Evolutionary conservation across 37 sponge, comb jelly and placozoan genomes (phyloP), one percentile per base, ranked within the genome.

Genomic region (Chondrosia reniformis): DNA sequence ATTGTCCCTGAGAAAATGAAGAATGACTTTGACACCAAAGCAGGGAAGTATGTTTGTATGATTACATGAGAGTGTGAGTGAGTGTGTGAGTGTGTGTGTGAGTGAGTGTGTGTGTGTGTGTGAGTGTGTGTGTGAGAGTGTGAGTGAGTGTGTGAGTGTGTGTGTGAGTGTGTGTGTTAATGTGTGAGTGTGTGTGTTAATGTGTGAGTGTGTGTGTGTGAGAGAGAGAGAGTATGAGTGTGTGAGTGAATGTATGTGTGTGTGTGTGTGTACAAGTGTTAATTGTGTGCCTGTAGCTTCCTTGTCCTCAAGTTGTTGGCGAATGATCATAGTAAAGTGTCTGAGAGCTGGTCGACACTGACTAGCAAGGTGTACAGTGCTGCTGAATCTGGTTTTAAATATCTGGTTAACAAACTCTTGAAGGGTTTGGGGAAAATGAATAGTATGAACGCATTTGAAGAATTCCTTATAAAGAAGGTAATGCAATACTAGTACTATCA

Each of bases 91-190:
- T 62, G 28, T 62, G 63, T 62, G 28, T 62, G 63, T 62, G 28
- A 25, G 63, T 62, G 63, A 32, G 3, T 64, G 32, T 64, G 52
- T 49, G 52, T 49, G 52, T 19, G 15, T 49, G 15, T 49, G 52
- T 49, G 52, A 19, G 52, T 49, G 52, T 49, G 52, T 19, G 10
- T 10, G 52, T 49, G 52, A 19, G 52, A 19, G 52, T 49, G 52
- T 49, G 52, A 49, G 15, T 13, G 61, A 30, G n/a, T 59, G 61
- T 59, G 67, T 66, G 67, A 37, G 67, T 66, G 67, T 66, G 67
- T 66, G 67, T 66, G 67, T 66, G 67, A 37, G 67, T 66, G 67
- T 66, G 67, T 66, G 67, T 66, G 67, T 66, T 36, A 37, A 39
- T 66, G 67, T 66, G 67, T 66, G 67, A 37, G 67, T 66, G 67